Evolutionary conservation across 2,888 invertebrate species (phyloP).

Genomic region (Conchocele bisecta): DNA sequence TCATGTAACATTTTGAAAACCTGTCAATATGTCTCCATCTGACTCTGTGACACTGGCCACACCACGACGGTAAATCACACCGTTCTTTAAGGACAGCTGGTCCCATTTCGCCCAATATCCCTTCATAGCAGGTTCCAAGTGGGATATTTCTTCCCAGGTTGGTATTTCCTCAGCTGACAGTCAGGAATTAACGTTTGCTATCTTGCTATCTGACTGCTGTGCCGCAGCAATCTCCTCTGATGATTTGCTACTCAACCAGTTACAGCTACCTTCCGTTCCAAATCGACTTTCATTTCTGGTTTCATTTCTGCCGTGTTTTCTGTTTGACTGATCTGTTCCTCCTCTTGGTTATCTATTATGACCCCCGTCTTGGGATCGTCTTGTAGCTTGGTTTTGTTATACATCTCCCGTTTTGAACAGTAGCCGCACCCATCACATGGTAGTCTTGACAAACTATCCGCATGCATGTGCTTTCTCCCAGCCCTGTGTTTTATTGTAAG

Average conservation of each 20-base stretch:
- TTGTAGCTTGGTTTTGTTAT: no score
- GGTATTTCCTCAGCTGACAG: not conserved
- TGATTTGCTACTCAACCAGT: not conserved
- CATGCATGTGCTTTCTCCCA: not conserved
- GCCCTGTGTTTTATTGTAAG: not conserved
- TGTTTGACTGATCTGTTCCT: no score
- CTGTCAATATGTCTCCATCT: not conserved
- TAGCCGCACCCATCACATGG: slow-evolving; percentile 1
- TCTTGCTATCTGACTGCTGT: not conserved
- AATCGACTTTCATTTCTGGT: no score
- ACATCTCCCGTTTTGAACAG: not conserved
- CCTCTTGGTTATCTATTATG: no score
- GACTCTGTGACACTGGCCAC: not conserved
- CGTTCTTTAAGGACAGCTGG: not conserved
- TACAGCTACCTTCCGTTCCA: no score
- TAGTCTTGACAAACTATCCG: not conserved
- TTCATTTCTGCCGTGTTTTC: no score
- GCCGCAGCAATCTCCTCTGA: no score
- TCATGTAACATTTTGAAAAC: not conserved
- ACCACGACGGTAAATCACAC: not conserved
- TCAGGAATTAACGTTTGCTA: not conserved
- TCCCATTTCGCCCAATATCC: not conserved
- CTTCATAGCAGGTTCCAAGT: not conserved
- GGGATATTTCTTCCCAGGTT: not conserved
- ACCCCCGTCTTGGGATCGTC: no score